These are phyloP conservation scores for Drosophila santomea DNA, from an alignment of 1,140 invertebrate species.

Conservation along the genomic window DNA sequence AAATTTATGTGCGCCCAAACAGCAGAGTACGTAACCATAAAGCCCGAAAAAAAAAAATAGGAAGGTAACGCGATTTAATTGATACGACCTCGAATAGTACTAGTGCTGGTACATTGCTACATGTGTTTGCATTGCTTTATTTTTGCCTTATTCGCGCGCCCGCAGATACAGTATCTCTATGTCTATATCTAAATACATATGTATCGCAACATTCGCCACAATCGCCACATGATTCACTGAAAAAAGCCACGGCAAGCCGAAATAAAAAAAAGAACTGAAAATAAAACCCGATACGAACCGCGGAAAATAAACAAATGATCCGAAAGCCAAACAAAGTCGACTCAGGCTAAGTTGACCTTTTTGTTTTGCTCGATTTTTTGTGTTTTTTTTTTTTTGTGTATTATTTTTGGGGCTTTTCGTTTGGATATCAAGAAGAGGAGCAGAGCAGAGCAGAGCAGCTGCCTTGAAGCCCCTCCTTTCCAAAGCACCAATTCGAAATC, in stretches of 20 bases:
- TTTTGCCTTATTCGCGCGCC: slow-evolving; percentile 11
- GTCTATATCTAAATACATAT: slow-evolving; percentile 22
- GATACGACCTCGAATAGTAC: slow-evolving; percentile 55
- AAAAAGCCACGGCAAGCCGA: slow-evolving; percentile 22
- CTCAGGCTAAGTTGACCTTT: slow-evolving; percentile 55
- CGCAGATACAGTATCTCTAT: slow-evolving; percentile 22
- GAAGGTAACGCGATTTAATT: slow-evolving; percentile 43
- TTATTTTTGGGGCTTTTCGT: background rate
- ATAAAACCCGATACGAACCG: slow-evolving; percentile 5
- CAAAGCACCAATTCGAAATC: background rate
- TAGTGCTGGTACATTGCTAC: slow-evolving; percentile 27
- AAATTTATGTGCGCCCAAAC: slow-evolving; percentile 43
- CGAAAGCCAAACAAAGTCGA: slow-evolving; percentile 57
- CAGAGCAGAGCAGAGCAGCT: background rate
- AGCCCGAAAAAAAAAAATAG: slow-evolving; percentile 18
- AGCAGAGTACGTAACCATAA: slow-evolving; percentile 2
- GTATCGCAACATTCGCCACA: slow-evolving; percentile 17
- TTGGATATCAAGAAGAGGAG: background rate
- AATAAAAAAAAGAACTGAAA: slow-evolving; percentile 1
- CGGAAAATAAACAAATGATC: slow-evolving; percentile 49
- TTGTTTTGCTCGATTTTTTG: slow-evolving; percentile 12
- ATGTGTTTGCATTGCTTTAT: slow-evolving; percentile 37
- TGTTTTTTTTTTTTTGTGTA: background rate
- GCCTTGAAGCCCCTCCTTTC: slow-evolving; percentile 2
- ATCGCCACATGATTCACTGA: slow-evolving; percentile 44